These are phyloP conservation scores for Harpalus rubripes DNA, from an alignment of 2,888 invertebrate genomes.

Conservation along the genomic window DNA sequence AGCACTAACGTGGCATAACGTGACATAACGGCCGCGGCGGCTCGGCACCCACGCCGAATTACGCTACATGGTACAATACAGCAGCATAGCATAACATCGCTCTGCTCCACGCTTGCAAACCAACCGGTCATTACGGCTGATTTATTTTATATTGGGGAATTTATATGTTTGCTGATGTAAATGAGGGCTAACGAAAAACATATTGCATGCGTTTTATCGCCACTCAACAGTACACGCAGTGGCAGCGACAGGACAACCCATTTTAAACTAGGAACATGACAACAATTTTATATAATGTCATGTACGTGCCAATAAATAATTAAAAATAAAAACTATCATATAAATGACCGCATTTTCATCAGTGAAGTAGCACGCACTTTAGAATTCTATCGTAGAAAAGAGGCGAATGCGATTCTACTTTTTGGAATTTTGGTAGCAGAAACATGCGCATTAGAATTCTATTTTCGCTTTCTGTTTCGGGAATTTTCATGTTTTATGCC, in stretches of 20 bases:
- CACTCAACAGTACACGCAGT: constrained; percentile 40
- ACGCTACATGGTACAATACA: not conserved
- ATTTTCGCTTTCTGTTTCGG: no score
- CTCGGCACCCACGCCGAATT: not conserved
- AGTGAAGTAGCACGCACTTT: no score
- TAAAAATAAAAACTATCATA: not conserved
- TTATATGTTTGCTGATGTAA: constrained; percentile 66
- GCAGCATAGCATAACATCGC: not conserved
- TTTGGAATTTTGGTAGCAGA: no score
- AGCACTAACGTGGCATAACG: constrained; percentile 45
- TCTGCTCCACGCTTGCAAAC: constrained; percentile 50
- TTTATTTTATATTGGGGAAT: constrained; percentile 65
- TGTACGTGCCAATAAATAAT: constrained; percentile 22
- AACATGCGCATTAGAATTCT: no score
- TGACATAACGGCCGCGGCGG: constrained; percentile 30
- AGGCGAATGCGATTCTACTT: no score
- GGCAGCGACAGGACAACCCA: not conserved
- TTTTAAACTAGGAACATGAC: constrained; percentile 1
- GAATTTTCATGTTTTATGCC: no score
- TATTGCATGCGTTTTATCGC: constrained; percentile 60
- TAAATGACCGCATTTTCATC: no score
- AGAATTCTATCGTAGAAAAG: no score
- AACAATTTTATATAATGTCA: constrained; percentile 36
- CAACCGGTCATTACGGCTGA: constrained; percentile 59
- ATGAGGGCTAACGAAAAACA: constrained; percentile 59